These are phyloP conservation scores for Platyura marginata DNA, from an alignment of 1,140 invertebrate species.

Conservation along the genomic window DNA sequence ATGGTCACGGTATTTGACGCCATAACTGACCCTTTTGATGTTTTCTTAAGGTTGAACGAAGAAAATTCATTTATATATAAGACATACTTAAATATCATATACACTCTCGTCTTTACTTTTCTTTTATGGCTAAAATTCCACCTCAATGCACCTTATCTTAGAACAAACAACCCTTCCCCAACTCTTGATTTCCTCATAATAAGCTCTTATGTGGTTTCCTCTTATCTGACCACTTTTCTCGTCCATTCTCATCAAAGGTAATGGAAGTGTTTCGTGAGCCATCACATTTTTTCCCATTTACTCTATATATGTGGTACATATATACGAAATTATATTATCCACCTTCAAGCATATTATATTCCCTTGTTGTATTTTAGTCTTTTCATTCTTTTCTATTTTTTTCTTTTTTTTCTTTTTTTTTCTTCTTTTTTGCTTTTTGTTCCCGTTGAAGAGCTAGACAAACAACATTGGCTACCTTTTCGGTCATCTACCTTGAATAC, in stretches of 20 bases:
- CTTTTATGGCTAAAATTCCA: not conserved
- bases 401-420: not conserved
- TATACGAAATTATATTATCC: not conserved
- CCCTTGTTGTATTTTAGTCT: not conserved
- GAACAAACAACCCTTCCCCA: not conserved
- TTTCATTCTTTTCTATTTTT: not conserved
- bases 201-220: slow-evolving; percentile 2
- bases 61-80: not conserved
- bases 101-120: not conserved
- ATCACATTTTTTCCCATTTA: slow-evolving; percentile 1
- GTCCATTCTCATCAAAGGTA: slow-evolving; percentile 1
- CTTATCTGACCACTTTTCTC: slow-evolving; percentile 3
- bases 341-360: not conserved
- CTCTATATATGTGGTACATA: not conserved
- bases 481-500: not conserved
- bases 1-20: too few relatives aligned
- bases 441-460: not conserved
- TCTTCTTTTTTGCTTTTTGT: not conserved
- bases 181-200: not conserved
- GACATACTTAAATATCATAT: not conserved
- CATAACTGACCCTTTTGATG: slow-evolving; percentile 1
- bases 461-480: not conserved
- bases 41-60: slow-evolving; percentile 2
- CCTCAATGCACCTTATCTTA: slow-evolving; percentile 2
- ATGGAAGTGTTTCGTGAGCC: slow-evolving; percentile 2